Percentiles rank a stretch among this genome's conserved stretches.
phyloP scores from a whole-genome alignment of 2,888 invertebrate species.

The Coremacera marginata region DNA sequence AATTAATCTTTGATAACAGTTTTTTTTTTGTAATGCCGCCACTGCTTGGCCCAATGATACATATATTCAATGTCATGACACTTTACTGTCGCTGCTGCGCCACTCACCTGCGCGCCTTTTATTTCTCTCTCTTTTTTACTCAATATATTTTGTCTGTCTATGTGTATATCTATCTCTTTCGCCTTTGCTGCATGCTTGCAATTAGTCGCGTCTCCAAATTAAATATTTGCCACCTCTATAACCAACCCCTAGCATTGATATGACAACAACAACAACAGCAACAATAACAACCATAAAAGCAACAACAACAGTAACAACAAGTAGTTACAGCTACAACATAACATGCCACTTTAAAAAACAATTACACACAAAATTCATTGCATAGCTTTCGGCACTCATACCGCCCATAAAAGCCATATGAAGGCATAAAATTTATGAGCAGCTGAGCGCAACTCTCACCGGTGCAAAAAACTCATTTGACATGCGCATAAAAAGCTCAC shows the following conservation, averaged over 20 bases:
- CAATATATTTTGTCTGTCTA: background rate
- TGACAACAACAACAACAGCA: conserved; percentile 13
- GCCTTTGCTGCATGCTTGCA: conserved; percentile 18
- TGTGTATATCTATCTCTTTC: background rate
- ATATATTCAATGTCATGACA: conserved; percentile 53
- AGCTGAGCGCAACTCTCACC: conserved; percentile 34
- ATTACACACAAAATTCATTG: conserved; percentile 34
- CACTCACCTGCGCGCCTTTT: conserved; percentile 3
- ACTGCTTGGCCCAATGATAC: conserved; percentile 53
- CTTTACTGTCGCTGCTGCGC: background rate
- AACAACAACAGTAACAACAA: conserved; percentile 38
- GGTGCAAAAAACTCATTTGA: conserved; percentile 46
- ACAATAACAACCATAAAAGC: conserved; percentile 17
- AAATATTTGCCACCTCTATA: conserved; percentile 34
- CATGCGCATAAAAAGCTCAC: conserved; percentile 62
- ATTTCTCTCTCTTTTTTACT: background rate
- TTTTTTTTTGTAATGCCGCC: conserved; percentile 29
- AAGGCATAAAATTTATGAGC: conserved; percentile 18
- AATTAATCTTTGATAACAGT: too few species aligned
- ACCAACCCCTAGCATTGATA: conserved; percentile 21
- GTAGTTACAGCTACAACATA: conserved; percentile 20
- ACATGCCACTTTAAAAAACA: conserved; percentile 40
- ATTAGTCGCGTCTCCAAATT: conserved; percentile 45
- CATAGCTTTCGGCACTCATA: conserved; percentile 33
- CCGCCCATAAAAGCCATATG: conserved; percentile 10